Base-by-base conservation (phyloP, 1,140 invertebrate genomes). In the Aphaenogaster floridana region DNA sequence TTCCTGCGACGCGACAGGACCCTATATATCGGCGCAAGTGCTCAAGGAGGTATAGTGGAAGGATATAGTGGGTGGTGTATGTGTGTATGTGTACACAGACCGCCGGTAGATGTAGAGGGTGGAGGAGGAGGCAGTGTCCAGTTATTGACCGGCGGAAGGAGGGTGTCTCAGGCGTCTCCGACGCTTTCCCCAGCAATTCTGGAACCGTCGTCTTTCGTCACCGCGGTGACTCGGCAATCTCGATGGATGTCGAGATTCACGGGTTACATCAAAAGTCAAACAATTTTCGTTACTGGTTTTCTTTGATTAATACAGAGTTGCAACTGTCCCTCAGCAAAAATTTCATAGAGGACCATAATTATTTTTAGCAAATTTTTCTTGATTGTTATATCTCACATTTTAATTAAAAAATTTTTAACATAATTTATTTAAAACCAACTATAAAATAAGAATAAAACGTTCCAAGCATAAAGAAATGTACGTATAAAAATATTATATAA, bases 101-200 rank as follows among this genome's bases (percentile, higher is more conserved):
- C 28, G 52, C 59, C 42, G 61, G 83, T 78, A 88, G 88, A 86
- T 39, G 54, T 50, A 72, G 61, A 66, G 77, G 72, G 85, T 78
- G 84, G 80, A 79, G 85, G 87, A 81, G 88, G 84, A 88, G 88
- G 86, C 66, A 93, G 91, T 93, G 94, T 95, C 94, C 94, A 94
- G 93, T 93, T 95, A 95, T 95, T 95, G 95, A 95, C 94, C 94
- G 94, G 89, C 90, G 91, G 72, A 92, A 91, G 87, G 86, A 86
- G 89, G 90, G 88, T 90, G 91, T 93, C 92, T 91, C 86, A 74
- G 79, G 81, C 91, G 91, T 90, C 91, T 93, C 86, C 90, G 86
- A 86, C 88, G 80, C 78, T 74, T 89, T 86, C 86, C 84, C 85
- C 84, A 52, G 21, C 69, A 57, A 87, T 88, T 87, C 83, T 88